Conservation (phyloP, 1,140 invertebrate genomes). For the Caenorhabditis tropicalis region DNA sequence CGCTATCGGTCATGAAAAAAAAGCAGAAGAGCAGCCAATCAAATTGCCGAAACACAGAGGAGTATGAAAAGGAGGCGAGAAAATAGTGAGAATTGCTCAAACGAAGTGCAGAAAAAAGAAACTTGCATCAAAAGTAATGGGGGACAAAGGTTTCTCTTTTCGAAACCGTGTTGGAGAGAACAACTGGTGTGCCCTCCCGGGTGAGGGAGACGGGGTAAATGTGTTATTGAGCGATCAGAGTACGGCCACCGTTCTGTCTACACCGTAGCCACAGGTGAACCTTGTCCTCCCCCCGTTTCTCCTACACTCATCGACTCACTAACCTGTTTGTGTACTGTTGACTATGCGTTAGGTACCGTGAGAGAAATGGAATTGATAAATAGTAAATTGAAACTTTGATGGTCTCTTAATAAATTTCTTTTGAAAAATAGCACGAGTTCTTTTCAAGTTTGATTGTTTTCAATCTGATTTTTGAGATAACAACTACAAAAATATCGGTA, state of each 20-base stretch:
- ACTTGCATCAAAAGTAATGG: background rate
- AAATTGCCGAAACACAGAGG: constrained; percentile 31
- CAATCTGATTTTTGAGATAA: no score
- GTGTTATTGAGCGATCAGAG: constrained; percentile 24
- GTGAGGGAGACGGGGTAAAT: background rate
- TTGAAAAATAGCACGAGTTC: no score
- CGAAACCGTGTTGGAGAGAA: background rate
- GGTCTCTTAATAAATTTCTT: no score
- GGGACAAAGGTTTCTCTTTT: background rate
- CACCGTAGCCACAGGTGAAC: constrained; percentile 16
- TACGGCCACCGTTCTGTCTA: constrained; percentile 32
- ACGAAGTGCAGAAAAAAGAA: background rate
- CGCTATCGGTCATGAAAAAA: constrained; percentile 27
- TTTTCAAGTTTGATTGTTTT: no score
- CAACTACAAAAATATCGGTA: no score
- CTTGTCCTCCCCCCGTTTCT: background rate
- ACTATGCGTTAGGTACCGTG: no score
- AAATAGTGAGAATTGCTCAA: background rate
- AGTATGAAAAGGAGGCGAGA: background rate
- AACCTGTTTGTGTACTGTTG: background rate
- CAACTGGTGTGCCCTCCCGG: constrained; percentile 27
- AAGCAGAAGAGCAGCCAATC: constrained; percentile 42
- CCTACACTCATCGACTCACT: background rate
- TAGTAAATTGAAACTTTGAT: no score
- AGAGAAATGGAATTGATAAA: no score